Conservation (phyloP, 2,888 invertebrate species). For the Himalopsyche anomala region DNA sequence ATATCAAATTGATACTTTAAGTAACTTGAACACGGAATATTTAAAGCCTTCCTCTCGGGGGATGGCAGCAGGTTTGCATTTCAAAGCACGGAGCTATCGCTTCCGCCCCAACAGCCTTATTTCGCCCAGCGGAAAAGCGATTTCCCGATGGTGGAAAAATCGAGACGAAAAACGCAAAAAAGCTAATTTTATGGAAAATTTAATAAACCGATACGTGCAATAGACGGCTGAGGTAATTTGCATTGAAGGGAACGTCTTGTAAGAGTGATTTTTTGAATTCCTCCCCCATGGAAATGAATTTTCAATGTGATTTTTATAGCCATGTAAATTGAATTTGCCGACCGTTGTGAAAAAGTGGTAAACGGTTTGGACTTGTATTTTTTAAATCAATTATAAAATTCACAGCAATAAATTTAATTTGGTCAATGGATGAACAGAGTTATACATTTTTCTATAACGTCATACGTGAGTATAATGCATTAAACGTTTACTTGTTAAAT, state of each 20-base stretch:
- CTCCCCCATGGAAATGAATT: not conserved
- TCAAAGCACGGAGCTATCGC: slow-evolving; percentile 58
- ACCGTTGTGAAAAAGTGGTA: no score
- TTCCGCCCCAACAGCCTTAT: slow-evolving; percentile 49
- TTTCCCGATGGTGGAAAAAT: slow-evolving; percentile 47
- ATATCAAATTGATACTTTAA: slow-evolving; percentile 63
- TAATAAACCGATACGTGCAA: slow-evolving; percentile 63
- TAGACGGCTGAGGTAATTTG: slow-evolving; percentile 60
- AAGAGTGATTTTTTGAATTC: slow-evolving; percentile 60
- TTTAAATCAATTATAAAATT: no score
- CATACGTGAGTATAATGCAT: no score
- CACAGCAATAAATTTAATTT: no score
- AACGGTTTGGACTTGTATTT: no score
- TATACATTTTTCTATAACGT: no score
- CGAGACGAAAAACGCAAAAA: slow-evolving; percentile 54
- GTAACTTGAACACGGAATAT: slow-evolving; percentile 55
- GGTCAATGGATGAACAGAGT: no score
- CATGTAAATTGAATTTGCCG: no score
- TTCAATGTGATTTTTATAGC: no score
- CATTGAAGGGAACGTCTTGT: slow-evolving; percentile 60
- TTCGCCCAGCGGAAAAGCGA: slow-evolving; percentile 38
- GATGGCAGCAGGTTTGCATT: slow-evolving; percentile 47
- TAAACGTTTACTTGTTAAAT: no score
- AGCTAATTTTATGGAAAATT: slow-evolving; percentile 64
- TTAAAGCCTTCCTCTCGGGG: slow-evolving; percentile 50